Conservation (phyloP, 2,888 invertebrate species). For the Metallyticus violacea region DNA sequence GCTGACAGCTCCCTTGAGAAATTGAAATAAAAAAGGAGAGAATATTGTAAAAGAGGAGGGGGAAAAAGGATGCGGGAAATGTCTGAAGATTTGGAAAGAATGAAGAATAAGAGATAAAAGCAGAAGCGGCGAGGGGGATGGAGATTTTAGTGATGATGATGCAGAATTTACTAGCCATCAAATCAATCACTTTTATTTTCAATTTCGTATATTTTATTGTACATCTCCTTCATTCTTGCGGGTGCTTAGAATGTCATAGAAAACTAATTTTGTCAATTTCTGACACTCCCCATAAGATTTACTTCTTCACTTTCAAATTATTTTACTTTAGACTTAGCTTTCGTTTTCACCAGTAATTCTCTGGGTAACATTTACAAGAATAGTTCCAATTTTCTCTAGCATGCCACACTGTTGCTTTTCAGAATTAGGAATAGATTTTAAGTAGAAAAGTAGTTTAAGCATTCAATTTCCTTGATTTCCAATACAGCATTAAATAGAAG, state of each 20-base stretch:
- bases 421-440: no score
- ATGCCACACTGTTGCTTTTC: no score
- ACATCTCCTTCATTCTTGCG: background rate
- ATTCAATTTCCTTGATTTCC: no score
- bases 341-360: no score
- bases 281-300: background rate
- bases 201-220: constrained; percentile 7
- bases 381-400: no score
- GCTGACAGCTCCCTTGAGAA: constrained; percentile 25
- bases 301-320: no score
- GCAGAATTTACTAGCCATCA: constrained; percentile 19
- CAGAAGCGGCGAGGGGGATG: background rate
- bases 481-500: no score
- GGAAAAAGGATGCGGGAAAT: background rate
- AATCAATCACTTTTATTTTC: constrained; percentile 22
- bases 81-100: background rate
- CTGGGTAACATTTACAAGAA: no score
- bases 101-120: background rate
- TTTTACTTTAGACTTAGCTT: no score
- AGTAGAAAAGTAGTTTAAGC: no score
- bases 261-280: background rate
- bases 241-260: background rate
- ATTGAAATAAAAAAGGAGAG: constrained; percentile 19
- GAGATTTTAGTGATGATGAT: background rate
- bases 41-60: constrained; percentile 4